Evolutionary conservation across 2,797 vertebrate genomes (phyloP), one percentile per base, ranked within the genome.

Genomic region (Poecilia velifera): DNA sequence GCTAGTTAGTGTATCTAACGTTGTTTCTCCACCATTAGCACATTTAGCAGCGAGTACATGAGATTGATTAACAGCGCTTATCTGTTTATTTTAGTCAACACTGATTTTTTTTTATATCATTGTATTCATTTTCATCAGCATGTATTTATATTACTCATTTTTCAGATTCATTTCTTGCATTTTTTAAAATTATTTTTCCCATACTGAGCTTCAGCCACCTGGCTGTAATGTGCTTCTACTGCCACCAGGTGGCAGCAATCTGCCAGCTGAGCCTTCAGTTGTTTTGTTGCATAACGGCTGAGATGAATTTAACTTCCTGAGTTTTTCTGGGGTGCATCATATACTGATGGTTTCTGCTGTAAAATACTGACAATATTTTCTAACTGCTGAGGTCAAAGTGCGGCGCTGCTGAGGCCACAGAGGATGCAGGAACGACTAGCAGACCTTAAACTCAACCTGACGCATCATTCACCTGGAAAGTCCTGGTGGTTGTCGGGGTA

Each of bases 401-500:
- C 18, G 18, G 18, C 18, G 18, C 18, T 47, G 46, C 16, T 49
- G 47, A 49, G 18, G 18, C 16, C 18, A 49, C 18, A 49, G 47
- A 49, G 47, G 47, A 20, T 1, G 22, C 51, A 55, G 51, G 22
- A 55, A 55, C 2, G 22, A 55, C 18, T 2, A 49, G 49, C 49
- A 55, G 25, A 55, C 51, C 22, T 57, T 4, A 13, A 57, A 57
- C 25, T 57, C 10, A 57, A 57, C 8, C 53, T 16, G 14, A 46
- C 9, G 62, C 3, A 5, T 34, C 22, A 4, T 3, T 39, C 85
- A 99, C 98, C 98, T 94, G 97, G 96, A 82, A 98, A 98, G 87
- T 99, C 98, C 93, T 99, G 98, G 92, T 99, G 98, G 95, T 99
- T 99, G 96, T 99, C 98, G 10, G 98, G 98, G 94, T 99, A 99